A percentile compares a stretch with the other conserved stretches of the same genome.
Conservation (phyloP, 2,113 vertebrate species). For the Cyprinodon variegatus region DNA sequence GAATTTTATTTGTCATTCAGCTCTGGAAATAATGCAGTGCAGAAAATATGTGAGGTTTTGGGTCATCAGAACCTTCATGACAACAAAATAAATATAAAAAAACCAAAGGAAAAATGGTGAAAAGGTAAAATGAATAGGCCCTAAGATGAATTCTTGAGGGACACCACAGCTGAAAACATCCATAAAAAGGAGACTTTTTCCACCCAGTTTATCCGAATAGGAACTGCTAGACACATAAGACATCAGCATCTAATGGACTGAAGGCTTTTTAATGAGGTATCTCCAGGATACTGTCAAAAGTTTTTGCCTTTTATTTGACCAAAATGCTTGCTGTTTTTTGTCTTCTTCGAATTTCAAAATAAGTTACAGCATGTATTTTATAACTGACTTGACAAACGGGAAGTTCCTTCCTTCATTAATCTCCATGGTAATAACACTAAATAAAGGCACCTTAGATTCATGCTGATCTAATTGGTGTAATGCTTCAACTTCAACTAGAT, state of each 20-base stretch:
- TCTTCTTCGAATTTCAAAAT: too few species aligned
- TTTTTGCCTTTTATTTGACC: too few species aligned
- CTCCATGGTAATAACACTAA: too few species aligned
- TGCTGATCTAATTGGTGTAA: not conserved
- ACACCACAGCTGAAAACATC: not conserved
- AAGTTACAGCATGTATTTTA: not conserved
- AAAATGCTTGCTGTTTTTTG: too few species aligned
- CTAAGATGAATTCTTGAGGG: not conserved
- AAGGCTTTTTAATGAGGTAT: too few species aligned
- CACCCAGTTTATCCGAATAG: too few species aligned
- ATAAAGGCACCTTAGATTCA: not conserved
- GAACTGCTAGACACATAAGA: too few species aligned
- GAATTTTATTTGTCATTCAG: not conserved
- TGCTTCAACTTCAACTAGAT: not conserved
- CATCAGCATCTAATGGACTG: too few species aligned
- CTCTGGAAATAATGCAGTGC: too few species aligned
- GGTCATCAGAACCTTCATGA: not conserved
- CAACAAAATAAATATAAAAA: not conserved
- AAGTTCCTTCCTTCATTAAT: too few species aligned
- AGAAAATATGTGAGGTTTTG: not conserved
- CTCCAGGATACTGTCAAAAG: not conserved
- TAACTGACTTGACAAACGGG: not conserved
- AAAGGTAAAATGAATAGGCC: not conserved
- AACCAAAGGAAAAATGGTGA: not conserved
- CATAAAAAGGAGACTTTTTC: too few species aligned